Evolutionary conservation across 2,797 vertebrate species (phyloP).

Genomic region (Chloroceryle inda): DNA sequence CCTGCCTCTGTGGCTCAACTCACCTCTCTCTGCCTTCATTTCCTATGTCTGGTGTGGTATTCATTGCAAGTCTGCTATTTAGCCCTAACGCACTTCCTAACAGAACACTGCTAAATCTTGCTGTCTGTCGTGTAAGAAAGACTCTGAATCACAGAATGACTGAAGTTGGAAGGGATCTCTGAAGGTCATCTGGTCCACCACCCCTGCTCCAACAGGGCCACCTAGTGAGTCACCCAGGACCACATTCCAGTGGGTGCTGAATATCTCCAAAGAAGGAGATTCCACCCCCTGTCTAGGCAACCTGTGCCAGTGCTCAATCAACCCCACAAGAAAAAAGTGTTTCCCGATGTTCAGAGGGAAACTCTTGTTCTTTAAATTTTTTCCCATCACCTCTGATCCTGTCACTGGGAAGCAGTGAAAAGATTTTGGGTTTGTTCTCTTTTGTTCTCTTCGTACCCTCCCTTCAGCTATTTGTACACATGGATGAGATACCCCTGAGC

Average conservation of each 20-base stretch:
- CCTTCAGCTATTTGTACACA: neutral
- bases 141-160: neutral
- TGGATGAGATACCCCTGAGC: neutral
- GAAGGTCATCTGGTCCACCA: neutral
- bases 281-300: neutral
- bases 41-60: neutral
- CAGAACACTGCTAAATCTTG: neutral
- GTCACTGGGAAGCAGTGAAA: neutral
- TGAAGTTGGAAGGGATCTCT: neutral
- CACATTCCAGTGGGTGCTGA: neutral
- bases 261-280: neutral
- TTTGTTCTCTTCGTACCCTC: neutral
- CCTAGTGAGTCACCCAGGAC: neutral
- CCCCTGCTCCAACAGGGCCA: neutral
- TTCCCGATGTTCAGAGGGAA: neutral
- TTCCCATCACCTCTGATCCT: neutral
- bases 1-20: too few species aligned
- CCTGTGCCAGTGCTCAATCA: too few species aligned
- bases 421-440: neutral
- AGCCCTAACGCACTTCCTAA: neutral
- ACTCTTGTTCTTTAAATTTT: rapidly evolving
- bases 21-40: neutral
- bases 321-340: neutral
- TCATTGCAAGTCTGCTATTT: neutral
- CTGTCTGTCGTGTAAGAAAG: neutral